Evolutionary conservation across 2,888 invertebrate genomes (phyloP), one percentile per base, ranked within the genome.

Genomic region (Catocala sponsa): DNA sequence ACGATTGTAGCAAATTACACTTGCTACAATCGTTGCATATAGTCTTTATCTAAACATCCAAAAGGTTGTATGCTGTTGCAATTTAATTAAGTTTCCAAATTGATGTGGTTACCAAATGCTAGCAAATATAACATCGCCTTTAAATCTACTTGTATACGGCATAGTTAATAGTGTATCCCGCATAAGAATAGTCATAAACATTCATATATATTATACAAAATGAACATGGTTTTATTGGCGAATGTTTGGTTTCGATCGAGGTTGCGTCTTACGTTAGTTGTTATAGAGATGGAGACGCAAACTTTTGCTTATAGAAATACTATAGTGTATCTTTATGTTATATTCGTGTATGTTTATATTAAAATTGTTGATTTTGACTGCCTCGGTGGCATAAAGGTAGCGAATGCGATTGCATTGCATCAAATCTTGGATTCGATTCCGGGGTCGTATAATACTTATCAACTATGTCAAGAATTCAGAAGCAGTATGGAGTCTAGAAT

Each of bases 201-300:
- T 76, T 70, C 50, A 66, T 72, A 68, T 55, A 62, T n/a, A n/a
- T n/a, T n/a, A n/a, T 63, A 65, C 42, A 52, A 63, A 72, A 68
- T 65, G 68, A 76, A 74, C 76, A 72, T 66, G 70, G 75, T 78
- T 80, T 80, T 81, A 84, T 82, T 80, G 78, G 65, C 60, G 63
- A 79, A 80, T 78, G 78, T 82, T 81, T 75, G 76, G 74, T 7
- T 81, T 71, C 78, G 74, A 77, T 76, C 62, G 65, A 53, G 77
- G 80, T 70, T 66, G 58, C 57, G 61, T 76, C 35, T 38, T 6
- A 38, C 0, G 65, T 57, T 72, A 70, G 72, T 80, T 76, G 77
- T 79, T 80, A 78, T 80, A 78, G 72, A 80, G 69, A 81, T 79
- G 58, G 60, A 66, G 67, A 58, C 62, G 67, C 63, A 66, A 81